phyloP scores from a whole-genome alignment of 2,888 invertebrate species.

The Meandrusa payeni region DNA sequence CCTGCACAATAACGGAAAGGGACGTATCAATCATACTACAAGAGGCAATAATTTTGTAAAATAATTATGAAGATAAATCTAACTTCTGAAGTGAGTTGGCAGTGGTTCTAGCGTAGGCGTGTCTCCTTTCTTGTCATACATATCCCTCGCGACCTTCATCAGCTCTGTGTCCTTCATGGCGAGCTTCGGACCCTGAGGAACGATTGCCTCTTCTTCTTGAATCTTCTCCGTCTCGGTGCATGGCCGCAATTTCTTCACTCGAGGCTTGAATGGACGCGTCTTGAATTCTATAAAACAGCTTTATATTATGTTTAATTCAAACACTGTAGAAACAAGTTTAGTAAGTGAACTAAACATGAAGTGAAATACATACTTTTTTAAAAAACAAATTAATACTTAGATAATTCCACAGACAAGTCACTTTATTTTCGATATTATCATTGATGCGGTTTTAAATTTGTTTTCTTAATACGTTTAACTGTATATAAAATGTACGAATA shows the following conservation, averaged over 20 bases:
- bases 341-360: too few species aligned
- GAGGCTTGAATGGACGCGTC: slow-evolving; percentile 58
- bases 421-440: too few species aligned
- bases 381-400: too few species aligned
- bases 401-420: too few species aligned
- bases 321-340: too few species aligned
- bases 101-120: slow-evolving; percentile 58
- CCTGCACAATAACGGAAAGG: too few species aligned
- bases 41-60: too few species aligned
- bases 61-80: slow-evolving; percentile 34
- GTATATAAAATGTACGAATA: too few species aligned
- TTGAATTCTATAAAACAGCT: slow-evolving; percentile 47
- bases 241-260: slow-evolving; percentile 45
- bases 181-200: slow-evolving; percentile 42
- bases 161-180: slow-evolving; percentile 70
- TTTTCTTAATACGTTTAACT: too few species aligned
- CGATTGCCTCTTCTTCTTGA: slow-evolving; percentile 27
- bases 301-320: background rate
- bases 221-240: slow-evolving; percentile 37
- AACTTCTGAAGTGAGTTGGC: slow-evolving; percentile 60
- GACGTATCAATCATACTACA: too few species aligned
- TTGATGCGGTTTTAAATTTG: too few species aligned
- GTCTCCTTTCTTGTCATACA: slow-evolving; percentile 58
- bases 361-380: too few species aligned
- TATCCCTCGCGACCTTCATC: slow-evolving; percentile 60